Conservation (phyloP, 2,888 invertebrate species). For the Eudasyphora cyanicolor region DNA sequence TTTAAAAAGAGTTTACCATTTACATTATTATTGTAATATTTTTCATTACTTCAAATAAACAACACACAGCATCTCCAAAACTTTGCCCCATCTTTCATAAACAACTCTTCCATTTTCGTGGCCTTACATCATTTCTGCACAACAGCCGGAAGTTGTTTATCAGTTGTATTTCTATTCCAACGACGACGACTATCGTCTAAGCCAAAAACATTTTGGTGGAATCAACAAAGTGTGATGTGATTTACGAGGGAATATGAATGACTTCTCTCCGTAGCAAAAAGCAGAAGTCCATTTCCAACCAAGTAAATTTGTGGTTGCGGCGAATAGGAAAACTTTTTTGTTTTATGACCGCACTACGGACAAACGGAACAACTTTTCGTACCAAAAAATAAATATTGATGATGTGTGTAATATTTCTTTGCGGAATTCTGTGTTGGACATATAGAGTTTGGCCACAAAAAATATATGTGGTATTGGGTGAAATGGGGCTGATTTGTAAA, state of each 20-base stretch:
- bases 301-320: constrained; percentile 10
- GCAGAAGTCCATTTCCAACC: background rate
- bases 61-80: too few species aligned
- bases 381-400: constrained; percentile 36
- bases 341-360: background rate
- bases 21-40: too few species aligned
- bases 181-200: background rate
- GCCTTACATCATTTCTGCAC: background rate
- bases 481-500: too few species aligned
- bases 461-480: background rate
- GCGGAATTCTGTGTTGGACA: background rate
- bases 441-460: background rate
- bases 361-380: background rate
- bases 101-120: too few species aligned
- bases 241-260: background rate
- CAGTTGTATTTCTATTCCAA: background rate
- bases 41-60: too few species aligned
- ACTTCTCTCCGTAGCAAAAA: background rate
- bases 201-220: background rate
- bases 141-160: background rate
- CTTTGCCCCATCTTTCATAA: too few species aligned
- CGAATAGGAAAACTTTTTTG: constrained; percentile 5
- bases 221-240: constrained; percentile 1
- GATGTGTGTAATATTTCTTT: constrained; percentile 16
- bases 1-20: too few species aligned